Evolutionary conservation across 2,888 invertebrate genomes (phyloP).

Genomic region (Platerodrilus igneus): DNA sequence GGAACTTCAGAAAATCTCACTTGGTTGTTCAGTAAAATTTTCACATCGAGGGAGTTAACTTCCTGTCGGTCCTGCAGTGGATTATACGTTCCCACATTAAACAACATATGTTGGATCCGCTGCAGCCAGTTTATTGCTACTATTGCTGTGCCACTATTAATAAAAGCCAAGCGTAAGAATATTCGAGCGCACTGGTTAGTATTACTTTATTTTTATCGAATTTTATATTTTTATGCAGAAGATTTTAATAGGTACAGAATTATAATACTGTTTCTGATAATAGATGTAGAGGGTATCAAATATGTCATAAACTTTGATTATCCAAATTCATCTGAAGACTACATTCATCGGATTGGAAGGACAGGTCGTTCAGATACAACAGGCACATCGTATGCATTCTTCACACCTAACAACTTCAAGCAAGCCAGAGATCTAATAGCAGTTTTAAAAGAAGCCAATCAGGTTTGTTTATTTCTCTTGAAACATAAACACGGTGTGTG

Average conservation of each 20-base stretch:
- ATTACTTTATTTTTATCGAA: conserved; percentile 24
- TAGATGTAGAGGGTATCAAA: conserved; percentile 95
- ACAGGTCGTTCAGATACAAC: conserved; percentile 83
- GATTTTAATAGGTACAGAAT: neutral
- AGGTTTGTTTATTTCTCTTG: too few species aligned
- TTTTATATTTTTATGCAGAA: conserved; percentile 7
- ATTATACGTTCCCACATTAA: conserved; percentile 35
- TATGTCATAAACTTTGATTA: conserved; percentile 96
- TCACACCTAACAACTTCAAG: conserved; percentile 81
- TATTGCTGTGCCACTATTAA: conserved; percentile 35
- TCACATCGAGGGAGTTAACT: conserved; percentile 31
- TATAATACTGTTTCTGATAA: conserved; percentile 29
- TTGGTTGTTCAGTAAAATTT: conserved; percentile 26
- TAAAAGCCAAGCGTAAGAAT: conserved; percentile 39
- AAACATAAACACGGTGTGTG: too few species aligned
- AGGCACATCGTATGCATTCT: conserved; percentile 93
- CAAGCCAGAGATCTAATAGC: conserved; percentile 87
- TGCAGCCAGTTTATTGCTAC: conserved; percentile 42
- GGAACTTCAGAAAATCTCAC: conserved; percentile 42
- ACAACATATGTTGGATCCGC: conserved; percentile 38
- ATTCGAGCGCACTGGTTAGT: conserved; percentile 41
- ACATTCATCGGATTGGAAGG: conserved; percentile 92
- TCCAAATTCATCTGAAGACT: conserved; percentile 92
- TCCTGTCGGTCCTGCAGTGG: conserved; percentile 40
- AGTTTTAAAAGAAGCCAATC: conserved; percentile 86